A percentile compares a stretch with the other conserved stretches of the same genome.
These are phyloP conservation scores for roundworm (Caenorhabditis elegans) DNA, from an alignment of 1,140 invertebrate genomes.

Conservation along the genomic window DNA sequence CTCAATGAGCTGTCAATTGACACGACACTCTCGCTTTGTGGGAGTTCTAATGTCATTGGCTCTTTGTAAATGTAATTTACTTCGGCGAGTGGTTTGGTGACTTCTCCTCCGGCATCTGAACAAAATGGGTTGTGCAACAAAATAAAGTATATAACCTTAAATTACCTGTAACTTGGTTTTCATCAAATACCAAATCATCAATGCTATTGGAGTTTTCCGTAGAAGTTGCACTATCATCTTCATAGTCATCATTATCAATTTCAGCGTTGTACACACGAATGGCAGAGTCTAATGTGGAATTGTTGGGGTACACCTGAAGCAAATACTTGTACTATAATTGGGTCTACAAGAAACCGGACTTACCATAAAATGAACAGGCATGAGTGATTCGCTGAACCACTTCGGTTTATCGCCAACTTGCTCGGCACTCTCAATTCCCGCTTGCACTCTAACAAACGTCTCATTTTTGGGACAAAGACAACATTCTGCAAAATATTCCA, in stretches of 20 bases:
- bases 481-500: conserved; percentile 98
- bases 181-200: conserved; percentile 37
- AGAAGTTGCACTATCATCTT: background rate
- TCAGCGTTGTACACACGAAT: conserved; percentile 1
- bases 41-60: conserved; percentile 58
- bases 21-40: conserved; percentile 55
- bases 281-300: conserved; percentile 67
- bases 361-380: conserved; percentile 79
- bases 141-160: background rate
- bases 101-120: background rate
- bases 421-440: conserved; percentile 84
- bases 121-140: too few relatives aligned
- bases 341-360: background rate
- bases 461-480: conserved; percentile 93
- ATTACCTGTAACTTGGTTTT: background rate
- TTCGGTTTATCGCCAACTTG: conserved; percentile 95
- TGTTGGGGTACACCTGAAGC: conserved; percentile 43
- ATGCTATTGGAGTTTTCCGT: conserved; percentile 35
- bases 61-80: conserved; percentile 63
- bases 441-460: conserved; percentile 92
- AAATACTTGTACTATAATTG: conserved; percentile 11
- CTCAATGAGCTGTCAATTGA: conserved; percentile 63
- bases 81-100: conserved; percentile 59
- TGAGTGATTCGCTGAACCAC: conserved; percentile 83
- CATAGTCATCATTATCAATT: conserved; percentile 35